phyloP scores from a whole-genome alignment of 2,113 vertebrate species.

The Ochotona princeps region DNA sequence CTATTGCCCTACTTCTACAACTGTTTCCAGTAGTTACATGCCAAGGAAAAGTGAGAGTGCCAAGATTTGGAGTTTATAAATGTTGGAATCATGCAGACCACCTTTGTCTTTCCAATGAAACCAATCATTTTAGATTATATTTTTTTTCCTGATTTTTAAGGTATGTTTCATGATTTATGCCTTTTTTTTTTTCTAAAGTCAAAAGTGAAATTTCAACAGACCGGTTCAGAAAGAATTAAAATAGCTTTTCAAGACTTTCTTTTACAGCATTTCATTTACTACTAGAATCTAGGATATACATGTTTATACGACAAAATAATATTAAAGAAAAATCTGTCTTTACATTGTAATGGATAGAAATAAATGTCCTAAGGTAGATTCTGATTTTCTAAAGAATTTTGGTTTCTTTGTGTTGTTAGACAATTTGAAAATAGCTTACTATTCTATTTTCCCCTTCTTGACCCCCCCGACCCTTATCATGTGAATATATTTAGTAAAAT shows the following conservation, averaged over 20 bases:
- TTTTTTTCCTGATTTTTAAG: conserved; percentile 2
- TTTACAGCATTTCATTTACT: not conserved
- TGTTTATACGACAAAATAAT: not conserved
- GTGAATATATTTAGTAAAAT: conserved; percentile 39
- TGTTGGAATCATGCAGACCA: not conserved
- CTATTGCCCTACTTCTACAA: not conserved
- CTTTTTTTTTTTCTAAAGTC: conserved; percentile 17
- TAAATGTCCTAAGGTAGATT: not conserved
- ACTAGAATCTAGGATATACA: not conserved
- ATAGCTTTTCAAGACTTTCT: conserved; percentile 27
- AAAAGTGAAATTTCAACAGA: not conserved
- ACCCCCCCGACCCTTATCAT: not conserved
- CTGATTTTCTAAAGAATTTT: conserved; percentile 33
- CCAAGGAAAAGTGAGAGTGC: conserved; percentile 12
- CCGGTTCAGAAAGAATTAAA: not conserved
- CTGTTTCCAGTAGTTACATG: not conserved
- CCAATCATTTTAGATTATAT: not conserved
- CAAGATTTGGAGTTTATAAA: not conserved
- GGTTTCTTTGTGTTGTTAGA: not conserved
- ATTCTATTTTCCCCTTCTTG: not conserved
- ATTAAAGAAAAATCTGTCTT: not conserved
- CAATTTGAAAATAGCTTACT: not conserved
- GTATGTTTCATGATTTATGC: not conserved
- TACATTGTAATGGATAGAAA: conserved; percentile 36
- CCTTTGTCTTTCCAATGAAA: not conserved